phyloP scores from a whole-genome alignment of 1,140 invertebrate species.

The Trichonephila clavata region DNA sequence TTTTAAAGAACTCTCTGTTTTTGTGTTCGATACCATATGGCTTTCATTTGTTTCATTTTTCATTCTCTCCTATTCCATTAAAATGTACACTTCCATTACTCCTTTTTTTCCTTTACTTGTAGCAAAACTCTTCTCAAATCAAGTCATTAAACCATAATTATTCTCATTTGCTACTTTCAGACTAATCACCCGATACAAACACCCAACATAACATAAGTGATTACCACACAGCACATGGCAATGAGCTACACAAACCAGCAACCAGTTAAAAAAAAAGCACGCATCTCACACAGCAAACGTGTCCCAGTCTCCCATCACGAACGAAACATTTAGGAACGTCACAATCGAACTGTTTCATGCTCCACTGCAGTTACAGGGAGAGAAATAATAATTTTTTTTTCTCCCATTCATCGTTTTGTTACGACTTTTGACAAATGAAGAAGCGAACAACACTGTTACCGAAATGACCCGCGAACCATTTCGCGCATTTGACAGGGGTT shows the following conservation, averaged over 20 bases:
- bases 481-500: neutral
- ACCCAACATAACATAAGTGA: neutral
- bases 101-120: too few species aligned
- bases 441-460: neutral
- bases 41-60: too few species aligned
- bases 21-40: too few species aligned
- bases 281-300: neutral
- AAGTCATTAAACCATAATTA: neutral
- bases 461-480: conserved; percentile 7
- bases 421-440: conserved; percentile 37
- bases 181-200: neutral
- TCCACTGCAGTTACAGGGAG: neutral
- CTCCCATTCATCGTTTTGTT: conserved; percentile 17
- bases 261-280: neutral
- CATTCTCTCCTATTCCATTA: too few species aligned
- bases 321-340: conserved; percentile 14
- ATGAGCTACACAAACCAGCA: neutral
- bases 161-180: neutral
- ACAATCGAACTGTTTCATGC: conserved; percentile 33
- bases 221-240: neutral
- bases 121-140: neutral
- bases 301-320: neutral
- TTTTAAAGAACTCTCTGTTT: too few species aligned
- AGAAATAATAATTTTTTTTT: neutral
- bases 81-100: too few species aligned